Evolutionary conservation across 2,888 invertebrate genomes (phyloP).

Genomic region (Glyphotaelius pellucidus): DNA sequence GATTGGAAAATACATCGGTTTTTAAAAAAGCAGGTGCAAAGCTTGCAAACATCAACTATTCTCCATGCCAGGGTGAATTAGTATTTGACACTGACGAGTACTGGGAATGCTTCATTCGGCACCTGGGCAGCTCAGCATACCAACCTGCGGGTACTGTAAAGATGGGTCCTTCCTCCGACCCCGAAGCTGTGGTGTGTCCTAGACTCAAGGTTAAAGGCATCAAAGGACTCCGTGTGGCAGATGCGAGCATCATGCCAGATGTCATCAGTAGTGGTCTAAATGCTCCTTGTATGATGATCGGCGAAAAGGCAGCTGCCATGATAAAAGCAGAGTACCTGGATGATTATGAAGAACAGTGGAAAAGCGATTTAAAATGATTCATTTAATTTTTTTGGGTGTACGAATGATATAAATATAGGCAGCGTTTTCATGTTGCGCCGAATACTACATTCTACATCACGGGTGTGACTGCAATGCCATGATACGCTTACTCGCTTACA

Average conservation of each 20-base stretch:
- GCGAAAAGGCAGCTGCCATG: constrained; percentile 88
- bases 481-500: too few relatives aligned
- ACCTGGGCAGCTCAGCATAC: constrained; percentile 82
- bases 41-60: constrained; percentile 67
- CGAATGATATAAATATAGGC: too few relatives aligned
- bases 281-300: constrained; percentile 92
- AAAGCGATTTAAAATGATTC: not conserved
- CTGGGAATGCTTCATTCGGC: constrained; percentile 82
- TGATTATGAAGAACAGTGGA: not conserved
- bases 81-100: constrained; percentile 75
- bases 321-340: constrained; percentile 77
- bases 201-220: constrained; percentile 81
- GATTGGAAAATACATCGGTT: constrained; percentile 71
- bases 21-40: constrained; percentile 70
- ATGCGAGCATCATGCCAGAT: constrained; percentile 88
- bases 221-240: constrained; percentile 81
- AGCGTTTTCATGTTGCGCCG: too few relatives aligned
- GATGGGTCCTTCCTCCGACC: constrained; percentile 81
- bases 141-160: constrained; percentile 84
- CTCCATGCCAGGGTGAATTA: constrained; percentile 66
- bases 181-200: constrained; percentile 82
- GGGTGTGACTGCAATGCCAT: too few relatives aligned
- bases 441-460: too few relatives aligned
- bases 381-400: not conserved
- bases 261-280: constrained; percentile 89